Evolutionary conservation across 2,113 vertebrate genomes (phyloP).

Genomic region (Stegastes partitus): DNA sequence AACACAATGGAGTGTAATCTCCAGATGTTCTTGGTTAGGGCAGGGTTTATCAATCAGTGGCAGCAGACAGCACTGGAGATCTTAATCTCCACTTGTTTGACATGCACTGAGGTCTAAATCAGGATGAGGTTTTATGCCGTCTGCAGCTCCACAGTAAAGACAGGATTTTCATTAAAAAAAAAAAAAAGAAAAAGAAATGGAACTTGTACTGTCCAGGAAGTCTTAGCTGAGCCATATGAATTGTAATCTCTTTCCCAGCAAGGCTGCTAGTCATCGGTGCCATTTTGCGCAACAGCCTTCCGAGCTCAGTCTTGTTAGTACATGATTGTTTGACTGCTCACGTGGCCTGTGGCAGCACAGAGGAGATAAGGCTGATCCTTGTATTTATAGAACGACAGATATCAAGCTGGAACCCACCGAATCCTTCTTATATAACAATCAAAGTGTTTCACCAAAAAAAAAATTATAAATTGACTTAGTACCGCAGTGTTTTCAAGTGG

Average conservation of each 20-base stretch:
- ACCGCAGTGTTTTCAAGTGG: neutral
- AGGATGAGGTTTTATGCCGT: constrained; percentile 27
- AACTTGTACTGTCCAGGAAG: constrained; percentile 58
- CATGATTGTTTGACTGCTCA: constrained; percentile 45
- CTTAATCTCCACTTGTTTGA: constrained; percentile 52
- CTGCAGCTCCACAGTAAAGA: constrained; percentile 8
- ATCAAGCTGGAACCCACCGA: constrained; percentile 8
- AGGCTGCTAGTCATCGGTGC: constrained; percentile 37
- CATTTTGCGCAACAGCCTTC: constrained; percentile 53
- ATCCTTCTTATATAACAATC: constrained; percentile 12
- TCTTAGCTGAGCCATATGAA: constrained; percentile 34
- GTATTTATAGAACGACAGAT: neutral
- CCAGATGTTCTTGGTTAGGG: constrained; percentile 59
- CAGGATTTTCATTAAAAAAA: constrained; percentile 28
- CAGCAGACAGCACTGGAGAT: constrained; percentile 35
- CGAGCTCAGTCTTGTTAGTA: constrained; percentile 41
- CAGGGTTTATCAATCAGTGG: constrained; percentile 50
- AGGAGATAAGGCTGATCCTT: constrained; percentile 25
- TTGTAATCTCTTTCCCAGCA: constrained; percentile 27
- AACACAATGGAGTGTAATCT: constrained; percentile 50
- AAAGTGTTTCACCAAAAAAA: constrained; percentile 9
- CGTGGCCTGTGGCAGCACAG: neutral
- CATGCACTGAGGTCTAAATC: constrained; percentile 35
- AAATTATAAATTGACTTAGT: constrained; percentile 1
- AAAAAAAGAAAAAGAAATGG: too few species aligned